These are phyloP conservation scores for Craseonycteris thonglongyai DNA, from an alignment of 2,113 vertebrate species.

Conservation along the genomic window DNA sequence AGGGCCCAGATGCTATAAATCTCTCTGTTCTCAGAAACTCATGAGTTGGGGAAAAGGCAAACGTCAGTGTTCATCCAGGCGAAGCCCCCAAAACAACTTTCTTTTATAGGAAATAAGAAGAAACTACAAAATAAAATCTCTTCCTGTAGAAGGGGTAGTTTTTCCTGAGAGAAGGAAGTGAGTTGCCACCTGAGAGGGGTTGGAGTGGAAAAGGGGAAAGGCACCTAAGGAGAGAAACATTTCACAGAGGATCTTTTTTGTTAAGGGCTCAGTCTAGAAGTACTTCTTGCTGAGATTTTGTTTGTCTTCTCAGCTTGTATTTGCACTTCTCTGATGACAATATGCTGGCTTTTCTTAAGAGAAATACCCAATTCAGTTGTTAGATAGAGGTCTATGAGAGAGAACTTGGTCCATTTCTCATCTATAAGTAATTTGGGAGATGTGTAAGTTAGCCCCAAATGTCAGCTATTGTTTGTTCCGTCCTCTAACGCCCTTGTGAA, in stretches of 20 bases:
- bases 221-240: not conserved
- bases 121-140: not conserved
- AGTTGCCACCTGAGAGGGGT: not conserved
- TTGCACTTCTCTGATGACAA: not conserved
- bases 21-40: not conserved
- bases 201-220: not conserved
- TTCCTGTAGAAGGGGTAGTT: not conserved
- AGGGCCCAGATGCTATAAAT: not conserved
- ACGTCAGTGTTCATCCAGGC: not conserved
- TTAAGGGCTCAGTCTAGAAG: not conserved
- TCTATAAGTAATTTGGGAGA: not conserved
- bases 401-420: not conserved
- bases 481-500: not conserved
- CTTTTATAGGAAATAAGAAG: not conserved
- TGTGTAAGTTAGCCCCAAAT: not conserved
- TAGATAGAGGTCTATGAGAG: not conserved
- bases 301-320: not conserved
- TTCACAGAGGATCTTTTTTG: not conserved
- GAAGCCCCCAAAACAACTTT: not conserved
- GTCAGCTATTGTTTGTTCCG: not conserved
- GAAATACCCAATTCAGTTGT: not conserved
- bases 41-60: not conserved
- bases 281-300: not conserved
- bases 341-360: not conserved
- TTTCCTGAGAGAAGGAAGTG: not conserved